Evolutionary conservation across 2,888 invertebrate genomes (phyloP).

Genomic region (Pristionchus japonicus): DNA sequence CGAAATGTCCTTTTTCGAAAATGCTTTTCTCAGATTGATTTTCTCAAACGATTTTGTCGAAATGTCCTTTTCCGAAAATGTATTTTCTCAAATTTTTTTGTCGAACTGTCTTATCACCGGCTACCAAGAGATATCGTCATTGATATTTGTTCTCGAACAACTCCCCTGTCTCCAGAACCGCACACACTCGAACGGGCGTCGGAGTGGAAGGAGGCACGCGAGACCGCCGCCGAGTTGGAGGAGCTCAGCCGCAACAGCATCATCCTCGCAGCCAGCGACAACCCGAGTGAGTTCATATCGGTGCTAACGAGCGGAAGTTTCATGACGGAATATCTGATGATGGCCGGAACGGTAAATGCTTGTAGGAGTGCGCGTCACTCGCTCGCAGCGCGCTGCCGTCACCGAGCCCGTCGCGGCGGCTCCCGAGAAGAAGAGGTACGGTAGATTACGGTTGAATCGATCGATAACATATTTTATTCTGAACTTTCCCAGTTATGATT

Average conservation of each 20-base stretch:
- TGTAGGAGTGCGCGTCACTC: slow-evolving; percentile 12
- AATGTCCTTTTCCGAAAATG: too few species aligned
- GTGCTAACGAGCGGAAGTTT: slow-evolving; percentile 5
- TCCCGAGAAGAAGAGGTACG: background rate
- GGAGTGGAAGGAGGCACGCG: background rate
- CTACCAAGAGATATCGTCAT: too few species aligned
- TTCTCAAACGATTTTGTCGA: too few species aligned
- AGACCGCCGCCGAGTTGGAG: slow-evolving; percentile 33
- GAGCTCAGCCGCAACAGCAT: slow-evolving; percentile 28
- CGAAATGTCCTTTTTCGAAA: too few species aligned
- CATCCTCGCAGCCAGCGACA: slow-evolving; percentile 11
- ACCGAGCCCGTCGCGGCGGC: background rate
- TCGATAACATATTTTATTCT: too few species aligned
- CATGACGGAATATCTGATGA: background rate
- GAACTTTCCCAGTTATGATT: too few species aligned
- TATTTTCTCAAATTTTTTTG: too few species aligned
- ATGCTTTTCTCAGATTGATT: too few species aligned
- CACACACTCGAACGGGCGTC: slow-evolving; percentile 38
- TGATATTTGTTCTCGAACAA: background rate
- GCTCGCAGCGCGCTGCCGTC: slow-evolving; percentile 1
- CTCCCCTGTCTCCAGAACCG: background rate
- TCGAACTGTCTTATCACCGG: too few species aligned
- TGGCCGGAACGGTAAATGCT: background rate
- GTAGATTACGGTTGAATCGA: background rate
- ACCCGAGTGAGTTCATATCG: slow-evolving; percentile 27